Evolutionary conservation across 2,113 vertebrate species (phyloP), one percentile per base, ranked within the genome.

Genomic region (Ondatra zibethicus): DNA sequence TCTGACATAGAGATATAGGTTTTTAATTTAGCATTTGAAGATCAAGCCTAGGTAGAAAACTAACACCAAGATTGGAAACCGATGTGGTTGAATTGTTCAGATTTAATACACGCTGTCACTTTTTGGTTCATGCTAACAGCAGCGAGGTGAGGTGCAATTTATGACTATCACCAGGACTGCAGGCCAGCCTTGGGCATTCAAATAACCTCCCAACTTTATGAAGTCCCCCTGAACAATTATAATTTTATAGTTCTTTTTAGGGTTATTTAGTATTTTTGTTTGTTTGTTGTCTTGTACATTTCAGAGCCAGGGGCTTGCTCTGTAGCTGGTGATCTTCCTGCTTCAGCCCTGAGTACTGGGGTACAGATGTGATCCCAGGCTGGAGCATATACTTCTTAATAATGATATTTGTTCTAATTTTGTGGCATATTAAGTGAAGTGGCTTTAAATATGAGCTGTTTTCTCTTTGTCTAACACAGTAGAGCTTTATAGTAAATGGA

Each of bases 391-490:
- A 17, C 66, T 89, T 86, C 93, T 96, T 86, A 93, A 93, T 55
- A 84, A 92, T 92, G 91, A 95, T 86, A 86, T 55, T 90, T 52
- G 73, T 75, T 52, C 17, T 85, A 66, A 84, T 87, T 88, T 95
- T 91, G 73, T 42, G 76, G 68, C 70, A 90, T 12, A 61, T 92
- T 94, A 94, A 96, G 75, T 93, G 94, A 95, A 96, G 75, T 88
- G 76, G 17, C 36, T 95, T 89, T 95, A 98, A 94, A 97, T 94
- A 91, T 90, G 90, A 96, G 89, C 11, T 93, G 97, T 17, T 87
- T 95, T 94, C 76, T 97, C 39, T 95, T 94, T 93, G 93, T 6
- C 55, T 39, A 94, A 86, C 97, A 96, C 81, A 75, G 36, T 78
- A 84, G 96, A 86, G 91, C 50, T 97, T 90, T 55, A 96, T 61